Conservation (phyloP, 2,797 vertebrate genomes). For the Peromyscus aztecus region DNA sequence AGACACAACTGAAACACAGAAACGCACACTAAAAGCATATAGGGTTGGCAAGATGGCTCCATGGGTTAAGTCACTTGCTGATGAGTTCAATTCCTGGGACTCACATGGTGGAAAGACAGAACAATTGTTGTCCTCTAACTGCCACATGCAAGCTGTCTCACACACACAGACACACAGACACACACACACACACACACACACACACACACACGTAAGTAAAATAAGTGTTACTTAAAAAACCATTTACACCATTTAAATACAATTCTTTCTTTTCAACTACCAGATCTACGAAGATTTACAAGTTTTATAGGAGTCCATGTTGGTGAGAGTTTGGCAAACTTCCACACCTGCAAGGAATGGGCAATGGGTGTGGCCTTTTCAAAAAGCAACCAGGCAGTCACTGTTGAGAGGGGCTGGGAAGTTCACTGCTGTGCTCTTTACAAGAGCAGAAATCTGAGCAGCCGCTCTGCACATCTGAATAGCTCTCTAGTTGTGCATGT, state of each 20-base stretch:
- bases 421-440: not conserved
- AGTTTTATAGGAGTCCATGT: not conserved
- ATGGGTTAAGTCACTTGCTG: not conserved
- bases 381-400: not conserved
- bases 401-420: conserved; percentile 12
- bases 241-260: not conserved
- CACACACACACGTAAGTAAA: not conserved
- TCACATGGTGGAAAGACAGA: not conserved
- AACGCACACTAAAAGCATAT: not conserved
- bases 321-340: conserved; percentile 14
- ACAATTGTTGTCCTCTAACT: not conserved
- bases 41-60: not conserved
- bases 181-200: not conserved
- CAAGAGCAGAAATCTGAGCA: not conserved
- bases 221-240: not conserved
- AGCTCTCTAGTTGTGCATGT: not conserved
- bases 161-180: not conserved
- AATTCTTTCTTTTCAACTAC: conserved; percentile 35
- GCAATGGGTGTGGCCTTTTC: not conserved
- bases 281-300: conserved; percentile 32
- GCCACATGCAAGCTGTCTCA: not conserved
- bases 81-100: not conserved
- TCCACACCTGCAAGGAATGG: not conserved
- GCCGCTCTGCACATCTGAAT: too few species aligned
- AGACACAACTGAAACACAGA: not conserved